A percentile compares a stretch with the other conserved stretches of the same genome.
Conservation (phyloP, 2,888 invertebrate genomes). For the Hipparchia semele region DNA sequence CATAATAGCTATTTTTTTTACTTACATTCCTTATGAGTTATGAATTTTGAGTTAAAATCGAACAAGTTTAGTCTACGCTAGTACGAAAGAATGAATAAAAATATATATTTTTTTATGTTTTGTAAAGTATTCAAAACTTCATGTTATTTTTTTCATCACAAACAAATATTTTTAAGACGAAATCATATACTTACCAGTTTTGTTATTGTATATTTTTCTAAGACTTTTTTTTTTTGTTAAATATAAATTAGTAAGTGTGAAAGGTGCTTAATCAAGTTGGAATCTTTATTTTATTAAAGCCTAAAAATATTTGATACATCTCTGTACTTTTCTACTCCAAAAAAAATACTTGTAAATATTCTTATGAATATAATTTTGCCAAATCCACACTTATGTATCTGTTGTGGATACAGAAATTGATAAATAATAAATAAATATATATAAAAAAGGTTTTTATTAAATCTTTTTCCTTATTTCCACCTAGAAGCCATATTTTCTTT, state of each 20-base stretch:
- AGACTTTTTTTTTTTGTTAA: conserved; percentile 21
- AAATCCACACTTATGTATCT: conserved; percentile 68
- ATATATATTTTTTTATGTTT: conserved; percentile 53
- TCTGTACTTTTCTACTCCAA: conserved; percentile 23
- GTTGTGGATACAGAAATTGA: conserved; percentile 82
- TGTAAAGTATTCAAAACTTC: conserved; percentile 17
- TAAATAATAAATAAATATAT: conserved; percentile 66
- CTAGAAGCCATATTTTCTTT: background rate
- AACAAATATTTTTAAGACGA: conserved; percentile 39
- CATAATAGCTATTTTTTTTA: conserved; percentile 62
- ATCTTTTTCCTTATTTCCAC: background rate
- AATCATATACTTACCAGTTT: conserved; percentile 28
- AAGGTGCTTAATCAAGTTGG: conserved; percentile 31
- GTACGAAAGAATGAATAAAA: conserved; percentile 40
- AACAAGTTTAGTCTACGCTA: conserved; percentile 60
- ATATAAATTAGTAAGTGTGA: conserved; percentile 33
- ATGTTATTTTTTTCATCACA: conserved; percentile 45
- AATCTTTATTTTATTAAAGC: conserved; percentile 30
- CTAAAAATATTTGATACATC: conserved; percentile 15
- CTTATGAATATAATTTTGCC: conserved; percentile 55
- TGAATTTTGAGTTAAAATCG: conserved; percentile 57
- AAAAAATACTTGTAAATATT: conserved; percentile 43
- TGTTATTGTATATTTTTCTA: conserved; percentile 36
- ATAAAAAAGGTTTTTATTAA: conserved; percentile 38
- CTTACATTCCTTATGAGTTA: conserved; percentile 16